Evolutionary conservation across 2,113 vertebrate species (phyloP), one percentile per base, ranked within the genome.

Genomic region (Marmota flaviventris): DNA sequence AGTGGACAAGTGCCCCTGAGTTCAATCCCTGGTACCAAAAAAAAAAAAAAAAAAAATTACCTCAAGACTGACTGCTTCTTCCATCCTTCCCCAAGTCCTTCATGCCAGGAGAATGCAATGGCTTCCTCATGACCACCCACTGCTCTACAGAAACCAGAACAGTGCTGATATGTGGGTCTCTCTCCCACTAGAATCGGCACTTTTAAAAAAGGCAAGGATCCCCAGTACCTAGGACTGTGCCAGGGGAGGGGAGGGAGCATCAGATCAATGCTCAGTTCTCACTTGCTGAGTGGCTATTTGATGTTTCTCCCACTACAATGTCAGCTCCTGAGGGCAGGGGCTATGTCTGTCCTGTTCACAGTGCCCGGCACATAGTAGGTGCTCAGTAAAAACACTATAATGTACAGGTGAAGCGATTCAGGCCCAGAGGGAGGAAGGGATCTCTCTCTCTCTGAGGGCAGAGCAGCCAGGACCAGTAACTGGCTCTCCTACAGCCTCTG

Each of bases 111-210:
- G 17, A 34, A 9, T 72, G 34, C 9, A 7, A 39, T 14, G 8
- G 56, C 22, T 88, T 84, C n/a, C 83, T 94, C 45, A 2, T 4
- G 58, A 39, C 39, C 24, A 56, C 56, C 18, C 18, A 25, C 10
- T 45, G 61, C 10, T 63, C 27, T n/a, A 48, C 20, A 85, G 89
- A 3, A 39, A 63, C 69, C 29, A 37, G 45, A 51, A 4, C 5
- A 11, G 9, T 17, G 32, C 65, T 45, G 8, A 0, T 63, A 39
- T 24, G 20, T 37, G 2, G 12, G 9, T n/a, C 45, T 20, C 56
- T 34, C 56, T 48, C 4, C 5, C 3, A n/a, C 27, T 61, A 51
- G 56, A 51, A 65, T 34, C 37, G 69, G 69, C 18, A 25, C 24
- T 45, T 48, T 45, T 48, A 25, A n/a, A 1, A 17, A 83, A 90